These are phyloP conservation scores for Siniperca scherzeri DNA, from an alignment of 2,797 vertebrate species.

Conservation along the genomic window DNA sequence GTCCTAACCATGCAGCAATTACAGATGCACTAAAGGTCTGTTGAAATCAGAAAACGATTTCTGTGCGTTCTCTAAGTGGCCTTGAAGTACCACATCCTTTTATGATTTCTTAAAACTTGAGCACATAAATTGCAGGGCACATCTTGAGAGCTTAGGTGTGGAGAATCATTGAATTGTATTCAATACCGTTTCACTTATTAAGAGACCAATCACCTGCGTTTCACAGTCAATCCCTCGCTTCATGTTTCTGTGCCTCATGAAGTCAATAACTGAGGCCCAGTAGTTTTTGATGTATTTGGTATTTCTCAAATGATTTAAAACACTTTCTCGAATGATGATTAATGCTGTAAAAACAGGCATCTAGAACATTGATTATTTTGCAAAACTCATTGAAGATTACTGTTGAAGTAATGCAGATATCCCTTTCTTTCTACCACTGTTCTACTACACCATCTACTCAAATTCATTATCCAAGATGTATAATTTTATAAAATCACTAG, in stretches of 20 bases:
- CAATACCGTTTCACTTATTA: slow-evolving; percentile 28
- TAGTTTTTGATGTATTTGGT: background rate
- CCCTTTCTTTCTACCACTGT: slow-evolving; percentile 5
- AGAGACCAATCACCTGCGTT: slow-evolving; percentile 13
- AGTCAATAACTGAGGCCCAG: slow-evolving; percentile 8
- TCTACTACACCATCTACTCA: background rate
- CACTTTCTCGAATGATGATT: background rate
- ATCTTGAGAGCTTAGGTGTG: slow-evolving; percentile 19
- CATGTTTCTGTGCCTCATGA: slow-evolving; percentile 24
- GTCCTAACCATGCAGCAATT: slow-evolving; percentile 24
- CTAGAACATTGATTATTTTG: slow-evolving; percentile 22
- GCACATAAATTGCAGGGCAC: slow-evolving; percentile 27
- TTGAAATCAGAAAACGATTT: slow-evolving; percentile 30
- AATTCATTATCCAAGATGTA: slow-evolving; percentile 6
- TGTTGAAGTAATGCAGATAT: slow-evolving; percentile 9
- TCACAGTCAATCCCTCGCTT: slow-evolving; percentile 33
- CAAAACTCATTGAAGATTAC: slow-evolving; percentile 10
- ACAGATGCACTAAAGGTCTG: slow-evolving; percentile 22
- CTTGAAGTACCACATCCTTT: slow-evolving; percentile 21
- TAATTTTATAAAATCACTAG: slow-evolving; percentile 1
- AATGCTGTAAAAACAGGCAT: slow-evolving; percentile 5
- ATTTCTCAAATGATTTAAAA: slow-evolving; percentile 18
- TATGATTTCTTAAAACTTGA: slow-evolving; percentile 38
- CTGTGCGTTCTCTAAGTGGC: background rate
- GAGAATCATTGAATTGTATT: slow-evolving; percentile 43